Percentiles rank a stretch among this genome's conserved stretches.
These are phyloP conservation scores for Scaptodrosophila latifasciaeformis DNA, from an alignment of 2,888 invertebrate genomes.

Conservation along the genomic window DNA sequence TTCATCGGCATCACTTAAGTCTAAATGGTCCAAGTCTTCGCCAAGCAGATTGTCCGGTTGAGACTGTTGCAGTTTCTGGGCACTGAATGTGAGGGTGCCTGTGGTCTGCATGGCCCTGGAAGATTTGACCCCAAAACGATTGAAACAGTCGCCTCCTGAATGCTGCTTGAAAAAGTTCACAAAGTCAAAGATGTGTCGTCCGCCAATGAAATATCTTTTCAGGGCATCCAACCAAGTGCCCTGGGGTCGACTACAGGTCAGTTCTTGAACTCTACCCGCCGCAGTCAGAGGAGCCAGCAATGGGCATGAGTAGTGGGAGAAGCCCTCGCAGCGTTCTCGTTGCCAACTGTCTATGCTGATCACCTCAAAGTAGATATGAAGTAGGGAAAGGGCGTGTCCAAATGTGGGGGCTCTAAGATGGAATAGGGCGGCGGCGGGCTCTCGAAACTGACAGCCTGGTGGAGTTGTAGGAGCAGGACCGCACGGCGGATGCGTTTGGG, in stretches of 20 bases:
- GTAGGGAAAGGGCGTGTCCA: slow-evolving; percentile 36
- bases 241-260: slow-evolving; percentile 76
- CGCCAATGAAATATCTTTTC: slow-evolving; percentile 78
- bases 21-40: not conserved
- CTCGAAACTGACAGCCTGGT: slow-evolving; percentile 79
- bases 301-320: slow-evolving; percentile 76
- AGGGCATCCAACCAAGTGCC: slow-evolving; percentile 79
- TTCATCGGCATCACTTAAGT: slow-evolving; percentile 8
- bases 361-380: slow-evolving; percentile 77
- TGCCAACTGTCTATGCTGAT: slow-evolving; percentile 80
- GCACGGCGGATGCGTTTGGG: slow-evolving; percentile 72
- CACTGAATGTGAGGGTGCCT: slow-evolving; percentile 56
- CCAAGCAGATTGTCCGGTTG: slow-evolving; percentile 25
- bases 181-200: slow-evolving; percentile 69
- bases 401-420: slow-evolving; percentile 50
- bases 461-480: slow-evolving; percentile 79
- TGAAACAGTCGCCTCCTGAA: slow-evolving; percentile 43
- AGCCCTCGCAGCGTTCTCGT: slow-evolving; percentile 81
- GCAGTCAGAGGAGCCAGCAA: slow-evolving; percentile 61
- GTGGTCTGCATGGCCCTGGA: slow-evolving; percentile 59
- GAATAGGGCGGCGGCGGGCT: slow-evolving; percentile 78
- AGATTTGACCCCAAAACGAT: slow-evolving; percentile 30
- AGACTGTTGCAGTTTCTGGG: slow-evolving; percentile 65
- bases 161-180: slow-evolving; percentile 56
- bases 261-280: slow-evolving; percentile 73